Base-by-base conservation (phyloP, 1,140 invertebrate genomes). In the Prorops nasuta region DNA sequence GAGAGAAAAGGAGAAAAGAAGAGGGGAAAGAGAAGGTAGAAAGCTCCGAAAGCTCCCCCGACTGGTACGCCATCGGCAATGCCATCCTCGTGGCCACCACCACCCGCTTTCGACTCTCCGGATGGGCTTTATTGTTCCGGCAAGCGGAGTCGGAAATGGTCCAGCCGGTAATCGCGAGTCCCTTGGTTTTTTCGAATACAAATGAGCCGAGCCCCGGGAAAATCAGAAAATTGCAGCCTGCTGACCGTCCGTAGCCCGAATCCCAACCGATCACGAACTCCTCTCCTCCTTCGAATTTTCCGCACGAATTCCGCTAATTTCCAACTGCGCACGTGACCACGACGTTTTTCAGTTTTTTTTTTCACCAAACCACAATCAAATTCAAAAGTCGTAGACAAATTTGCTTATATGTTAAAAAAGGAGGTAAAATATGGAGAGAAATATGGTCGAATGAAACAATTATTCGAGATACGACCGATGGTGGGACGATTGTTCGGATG, bases 141-240 rank as follows among this genome's bases (percentile, higher is more conserved):
- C 34, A 47, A 54, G 19, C 50, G n/a, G 43, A 42, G 44, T 37
- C 50, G 58, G 38, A 18, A 49, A 47, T 49, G 35, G 51, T 24
- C 39, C 58, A 58, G 48, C 56, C 56, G 36, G 45, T 66, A 67
- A 67, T 70, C 59, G 57, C 56, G 45, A 36, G 53, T 56, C 47
- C 37, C 46, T 49, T 42, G 22, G 22, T 39, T 51, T 62, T 59
- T 56, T 44, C 19, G 47, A 65, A 65, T 65, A 62, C 49, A 49
- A 59, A 62, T 54, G 56, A 60, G 3, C 15, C 31, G 44, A 35
- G 24, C 42, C 34, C 45, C 32, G 49, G 36, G 36, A 46, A 10
- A 28, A 28, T 28, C 24, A 10, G 24, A 10, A 28, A 28, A 28
- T n/a, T n/a, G n/a, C 24, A 28, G 4, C 24, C 24, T 18, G 22